A percentile compares a stretch with the other conserved stretches of the same genome.
These are phyloP conservation scores for Pao palembangensis DNA, from an alignment of 2,113 vertebrate genomes.

Conservation along the genomic window DNA sequence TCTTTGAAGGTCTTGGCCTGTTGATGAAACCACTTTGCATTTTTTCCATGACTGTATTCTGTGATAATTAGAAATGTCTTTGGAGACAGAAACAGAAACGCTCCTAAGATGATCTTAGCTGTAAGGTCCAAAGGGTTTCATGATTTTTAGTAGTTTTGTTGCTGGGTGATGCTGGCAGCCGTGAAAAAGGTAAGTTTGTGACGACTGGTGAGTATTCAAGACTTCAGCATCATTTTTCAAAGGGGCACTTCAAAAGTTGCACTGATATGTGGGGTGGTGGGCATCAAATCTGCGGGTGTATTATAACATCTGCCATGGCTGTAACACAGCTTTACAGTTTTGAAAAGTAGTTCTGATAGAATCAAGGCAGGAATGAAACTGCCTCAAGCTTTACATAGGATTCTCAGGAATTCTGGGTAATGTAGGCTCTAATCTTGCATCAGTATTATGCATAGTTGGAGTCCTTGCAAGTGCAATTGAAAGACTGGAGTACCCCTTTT, in stretches of 20 bases:
- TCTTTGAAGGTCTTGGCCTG: slow-evolving; percentile 78
- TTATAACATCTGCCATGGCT: not conserved
- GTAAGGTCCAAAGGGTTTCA: slow-evolving; percentile 16
- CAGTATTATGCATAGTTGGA: not conserved
- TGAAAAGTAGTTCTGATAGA: too few species aligned
- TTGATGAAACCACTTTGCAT: slow-evolving; percentile 45
- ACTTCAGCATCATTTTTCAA: slow-evolving; percentile 14
- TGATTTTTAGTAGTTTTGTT: slow-evolving; percentile 38
- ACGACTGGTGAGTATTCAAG: slow-evolving; percentile 56
- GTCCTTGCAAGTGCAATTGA: slow-evolving; percentile 1
- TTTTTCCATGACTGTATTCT: slow-evolving; percentile 39
- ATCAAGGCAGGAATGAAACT: too few species aligned
- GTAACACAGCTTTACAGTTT: not conserved
- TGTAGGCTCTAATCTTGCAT: too few species aligned
- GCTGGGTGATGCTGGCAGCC: slow-evolving; percentile 26
- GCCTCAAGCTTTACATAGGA: too few species aligned
- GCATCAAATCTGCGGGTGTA: too few species aligned
- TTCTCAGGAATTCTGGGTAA: too few species aligned
- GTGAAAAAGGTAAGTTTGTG: slow-evolving; percentile 65
- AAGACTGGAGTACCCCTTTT: slow-evolving; percentile 14
- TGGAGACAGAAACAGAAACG: slow-evolving; percentile 17
- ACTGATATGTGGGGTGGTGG: not conserved
- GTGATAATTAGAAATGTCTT: slow-evolving; percentile 38
- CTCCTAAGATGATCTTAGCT: slow-evolving; percentile 27
- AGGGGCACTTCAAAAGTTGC: slow-evolving; percentile 14